Base-by-base conservation (phyloP, 2,113 vertebrate species). In the Chelonoidis abingdonii region DNA sequence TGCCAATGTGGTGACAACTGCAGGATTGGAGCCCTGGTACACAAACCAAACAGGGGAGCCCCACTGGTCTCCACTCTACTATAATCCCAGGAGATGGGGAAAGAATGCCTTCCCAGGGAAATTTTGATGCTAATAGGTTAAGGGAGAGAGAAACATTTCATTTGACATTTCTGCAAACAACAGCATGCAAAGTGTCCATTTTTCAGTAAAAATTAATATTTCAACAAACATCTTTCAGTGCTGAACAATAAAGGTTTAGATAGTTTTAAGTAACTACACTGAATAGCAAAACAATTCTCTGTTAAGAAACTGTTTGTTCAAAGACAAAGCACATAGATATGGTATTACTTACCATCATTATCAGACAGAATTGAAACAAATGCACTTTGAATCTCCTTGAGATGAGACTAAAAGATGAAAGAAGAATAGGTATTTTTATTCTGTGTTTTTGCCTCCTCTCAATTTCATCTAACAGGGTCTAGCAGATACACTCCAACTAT, bases 301-400 rank as follows among this genome's bases (percentile, higher is more conserved):
- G 6, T 44, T 50, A 87, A 83, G 86, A 27, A 19, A 3, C 9
- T 21, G 25, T 57, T 59, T 89, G 82, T 0, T 3, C 69, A 86
- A 93, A 91, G 9, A 80, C 21, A 79, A 16, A 54, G 49, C 10
- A n/a, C 69, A 52, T 35, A 49, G 6, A 69, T 13, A 27, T 4
- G 5, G 16, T 17, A 95, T n/a, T 95, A 98, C 99, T 98, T 98
- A 99, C 99, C 99, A 95, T 99, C 99, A 78, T 98, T 99, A 86
- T 99, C 99, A 54, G 99, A 99, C 50, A 99, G 98, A 97, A 99
- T 89, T 24, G 99, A 99, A 98, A 99, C 99, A 98, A 99, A 99
- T 9, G 99, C 99, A 79, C 98, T 98, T 97, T 99, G 99, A 97
- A 99, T 99, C 96, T 99, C 99, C 97, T 99, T 99, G 93, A 99